Base-by-base conservation (phyloP, 2,113 vertebrate genomes). In the Sylvia atricapilla region DNA sequence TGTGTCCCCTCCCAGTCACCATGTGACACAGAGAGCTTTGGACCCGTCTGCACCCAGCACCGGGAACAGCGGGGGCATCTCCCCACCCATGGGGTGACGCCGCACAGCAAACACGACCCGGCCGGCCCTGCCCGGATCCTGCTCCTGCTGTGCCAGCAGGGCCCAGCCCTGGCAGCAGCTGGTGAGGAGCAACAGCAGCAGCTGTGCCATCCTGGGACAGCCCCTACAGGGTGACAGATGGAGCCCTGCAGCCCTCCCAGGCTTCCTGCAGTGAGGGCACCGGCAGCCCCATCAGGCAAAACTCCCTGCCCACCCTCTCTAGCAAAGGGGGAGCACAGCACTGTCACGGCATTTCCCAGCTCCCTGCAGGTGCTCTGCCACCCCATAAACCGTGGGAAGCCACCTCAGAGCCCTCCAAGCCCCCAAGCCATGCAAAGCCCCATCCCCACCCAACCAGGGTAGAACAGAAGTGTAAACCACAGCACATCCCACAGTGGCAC, bases 1-100 rank as follows among this genome's bases (percentile, higher is more conserved):
- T 0, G 1, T 6, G 3, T 58, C 46, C 52, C 8, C 1, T 39
- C 43, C 52, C 0, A 0, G 53, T 49, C 33, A 3, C 64, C 5
- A 0, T 2, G 5, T 2, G 2, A 19, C 93, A 49, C 28, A 24
- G 47, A 56, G 90, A 91, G 69, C 92, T 87, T 47, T 81, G 77
- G 69, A 27, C 59, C 68, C 1, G 0, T n/a, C 10, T 18, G 41
- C 16, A 3, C 68, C 39, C 10, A 58, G 82, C 62, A 33, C 44
- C 0, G 0, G 49, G 56, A 83, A 56, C 84, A 85, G 58, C 1
- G 0, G n/a, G 92, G 84, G 8, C 80, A 81, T 4, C 56, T 66
- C 82, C 90, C 70, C 74, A 69, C 56, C 75, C 14, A 15, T 1
- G 1, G 78, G 56, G 60, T 15, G 33, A 43, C 1, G 2, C 69